A percentile compares a stretch with the other conserved stretches of the same genome.
Conservation (phyloP, 2,797 vertebrate genomes). For the Otus scops region DNA sequence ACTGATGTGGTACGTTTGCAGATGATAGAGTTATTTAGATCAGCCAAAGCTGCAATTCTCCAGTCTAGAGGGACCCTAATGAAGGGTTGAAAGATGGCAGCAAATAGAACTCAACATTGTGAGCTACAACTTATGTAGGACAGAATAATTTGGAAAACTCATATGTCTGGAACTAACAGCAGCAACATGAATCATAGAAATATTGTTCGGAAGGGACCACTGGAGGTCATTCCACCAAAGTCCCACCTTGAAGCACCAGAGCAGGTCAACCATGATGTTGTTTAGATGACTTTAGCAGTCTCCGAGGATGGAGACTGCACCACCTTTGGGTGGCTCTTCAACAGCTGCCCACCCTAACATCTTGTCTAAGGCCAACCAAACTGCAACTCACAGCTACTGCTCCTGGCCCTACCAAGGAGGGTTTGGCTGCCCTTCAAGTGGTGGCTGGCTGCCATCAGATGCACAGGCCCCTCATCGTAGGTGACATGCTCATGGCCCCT, state of each 20-base stretch:
- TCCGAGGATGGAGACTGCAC: not conserved
- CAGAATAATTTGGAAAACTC: not conserved
- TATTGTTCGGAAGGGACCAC: fast-evolving
- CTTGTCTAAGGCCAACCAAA: not conserved
- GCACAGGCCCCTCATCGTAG: fast-evolving
- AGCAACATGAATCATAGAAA: not conserved
- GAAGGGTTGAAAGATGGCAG: not conserved
- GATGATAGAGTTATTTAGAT: not conserved
- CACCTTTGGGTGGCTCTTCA: not conserved
- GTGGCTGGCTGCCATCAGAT: not conserved
- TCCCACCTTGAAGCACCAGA: not conserved
- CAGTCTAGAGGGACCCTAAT: not conserved
- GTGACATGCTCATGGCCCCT: not conserved
- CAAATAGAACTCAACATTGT: not conserved
- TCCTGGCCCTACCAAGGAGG: not conserved
- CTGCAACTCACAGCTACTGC: fast-evolving
- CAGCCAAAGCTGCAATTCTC: not conserved
- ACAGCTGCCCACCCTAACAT: not conserved
- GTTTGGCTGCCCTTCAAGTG: not conserved
- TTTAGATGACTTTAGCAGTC: not conserved
- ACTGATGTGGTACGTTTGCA: not conserved
- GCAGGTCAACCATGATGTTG: fast-evolving
- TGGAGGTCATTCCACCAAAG: not conserved
- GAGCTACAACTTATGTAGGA: not conserved
- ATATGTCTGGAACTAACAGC: not conserved